Evolutionary conservation across 2,797 vertebrate genomes (phyloP), one percentile per base, ranked within the genome.

Genomic region (Oreochromis grahami): DNA sequence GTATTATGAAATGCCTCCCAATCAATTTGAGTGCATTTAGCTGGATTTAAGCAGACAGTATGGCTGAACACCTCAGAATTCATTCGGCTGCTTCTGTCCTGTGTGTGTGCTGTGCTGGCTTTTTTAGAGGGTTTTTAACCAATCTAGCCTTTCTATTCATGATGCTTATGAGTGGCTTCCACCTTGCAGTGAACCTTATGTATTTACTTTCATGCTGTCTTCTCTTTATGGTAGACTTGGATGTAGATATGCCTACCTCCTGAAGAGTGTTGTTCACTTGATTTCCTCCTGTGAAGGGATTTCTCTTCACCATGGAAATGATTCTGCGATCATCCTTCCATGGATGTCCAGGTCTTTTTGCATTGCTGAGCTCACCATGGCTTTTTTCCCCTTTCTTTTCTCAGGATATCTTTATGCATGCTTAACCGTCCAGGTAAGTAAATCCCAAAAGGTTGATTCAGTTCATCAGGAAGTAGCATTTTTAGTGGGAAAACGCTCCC

Each of bases 401-500:
- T 0, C 55, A 32, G 0, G 0, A 58, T 56, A 26, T 56, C 5
- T 56, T 56, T 14, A 56, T 58, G 29, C 55, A 58, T 58, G 55
- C 15, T 58, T 32, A 58, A 58, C 3, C 15, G 2, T 58, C 26
- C 55, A 32, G 15, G 55, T 58, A 10, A 6, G 55, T 58, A 32
- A 58, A 58, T 58, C 14, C 8, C 26, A 58, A 58, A 58, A 32
- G 55, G 55, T 58, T 58, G 55, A 58, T 32, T 58, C 53, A 15
- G 53, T 56, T 56, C 24, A 8, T 51, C 50, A 15, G 43, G 2
- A 6, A 15, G 14, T 6, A 45, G 43, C 15, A 19, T 19, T 34
- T 34, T 58, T 29, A 34, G 29, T 19, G 15, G 56, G 15, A 58
- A 58, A 58, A 34, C 5, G 2, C 0, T 0, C 56, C 56, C 0